Base-by-base conservation (phyloP, 2,888 invertebrate species). In the Siphonodentalium dalli region DNA sequence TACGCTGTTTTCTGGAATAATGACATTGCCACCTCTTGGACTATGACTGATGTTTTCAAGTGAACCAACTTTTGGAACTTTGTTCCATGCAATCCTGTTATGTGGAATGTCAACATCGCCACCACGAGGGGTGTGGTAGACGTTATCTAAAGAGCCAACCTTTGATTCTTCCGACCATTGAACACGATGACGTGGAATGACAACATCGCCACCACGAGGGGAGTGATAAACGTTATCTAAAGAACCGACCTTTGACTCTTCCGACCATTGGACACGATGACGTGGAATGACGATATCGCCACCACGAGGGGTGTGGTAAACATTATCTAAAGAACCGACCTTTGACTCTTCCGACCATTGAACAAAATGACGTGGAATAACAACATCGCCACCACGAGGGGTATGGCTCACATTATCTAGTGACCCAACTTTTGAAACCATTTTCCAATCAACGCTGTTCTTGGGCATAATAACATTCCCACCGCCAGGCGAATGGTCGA, bases 371-470 rank as follows among this genome's bases (percentile, higher is more conserved):
- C 42, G 3, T 54, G 24, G 18, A n/a, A 63, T 63, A 21, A 49
- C 33, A 26, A 58, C 55, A n/a, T 63, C 61, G 13, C 71, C 68
- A 15, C 66, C 66, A 34, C 68, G 49, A 4, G 74, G 69, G 6
- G 54, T 63, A 44, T 71, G 66, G 23, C 61, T 47, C 9, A 61
- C 65, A 57, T 72, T 69, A 21, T 69, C 69, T 13, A 74, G 54
- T 8, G 75, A 76, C 7, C 74, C 72, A 9, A 74, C 54, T 57
- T 66, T 71, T 15, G 73, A 56, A 15, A 52, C 37, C 6, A 58
- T 65, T 11, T 68, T 59, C 69, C 71, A 71, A 18, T 58, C 52
- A 9, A 66, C 45, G 41, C 50, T 56, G 37, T 66, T 54, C 21
- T 46, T 49, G 18, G 38, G 39, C 11, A 71, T 55, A 26, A 64